Conservation (phyloP, 2,888 invertebrate species). For the Anticlea derivata region DNA sequence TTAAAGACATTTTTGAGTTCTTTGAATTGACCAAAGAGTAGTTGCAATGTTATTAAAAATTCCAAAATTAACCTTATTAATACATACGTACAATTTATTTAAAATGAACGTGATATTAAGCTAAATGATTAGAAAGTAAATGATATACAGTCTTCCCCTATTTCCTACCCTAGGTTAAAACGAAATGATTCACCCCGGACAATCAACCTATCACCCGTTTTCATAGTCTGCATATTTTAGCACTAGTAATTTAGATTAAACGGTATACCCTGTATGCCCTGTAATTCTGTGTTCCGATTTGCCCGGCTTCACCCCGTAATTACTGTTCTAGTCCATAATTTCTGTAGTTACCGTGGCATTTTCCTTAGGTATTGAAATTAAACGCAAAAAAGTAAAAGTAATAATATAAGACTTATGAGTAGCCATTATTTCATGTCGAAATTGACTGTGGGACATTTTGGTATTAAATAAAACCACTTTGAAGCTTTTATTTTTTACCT, state of each 20-base stretch:
- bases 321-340: slow-evolving; percentile 24
- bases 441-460: background rate
- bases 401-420: too few relatives aligned
- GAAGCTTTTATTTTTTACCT: too few relatives aligned
- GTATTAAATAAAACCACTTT: too few relatives aligned
- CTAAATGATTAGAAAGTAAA: slow-evolving; percentile 9
- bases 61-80: too few relatives aligned
- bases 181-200: slow-evolving; percentile 25
- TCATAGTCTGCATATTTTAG: slow-evolving; percentile 36
- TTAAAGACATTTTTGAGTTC: too few relatives aligned
- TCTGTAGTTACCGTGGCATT: slow-evolving; percentile 17
- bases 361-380: slow-evolving; percentile 29
- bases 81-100: too few relatives aligned
- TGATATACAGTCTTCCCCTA: slow-evolving; percentile 8
- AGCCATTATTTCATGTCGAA: slow-evolving; percentile 13
- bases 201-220: slow-evolving; percentile 28
- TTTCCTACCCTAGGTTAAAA: slow-evolving; percentile 22
- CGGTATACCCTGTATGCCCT: slow-evolving; percentile 16
- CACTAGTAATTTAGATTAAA: slow-evolving; percentile 33
- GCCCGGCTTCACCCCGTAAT: slow-evolving; percentile 20
- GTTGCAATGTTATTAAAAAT: too few relatives aligned
- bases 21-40: too few relatives aligned
- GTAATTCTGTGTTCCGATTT: slow-evolving; percentile 27
- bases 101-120: too few relatives aligned
- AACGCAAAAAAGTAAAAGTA: slow-evolving; percentile 16